Percentiles rank a stretch among this genome's conserved stretches.
Evolutionary conservation across 2,888 invertebrate species (phyloP).

Genomic region (Chironomus riparius): DNA sequence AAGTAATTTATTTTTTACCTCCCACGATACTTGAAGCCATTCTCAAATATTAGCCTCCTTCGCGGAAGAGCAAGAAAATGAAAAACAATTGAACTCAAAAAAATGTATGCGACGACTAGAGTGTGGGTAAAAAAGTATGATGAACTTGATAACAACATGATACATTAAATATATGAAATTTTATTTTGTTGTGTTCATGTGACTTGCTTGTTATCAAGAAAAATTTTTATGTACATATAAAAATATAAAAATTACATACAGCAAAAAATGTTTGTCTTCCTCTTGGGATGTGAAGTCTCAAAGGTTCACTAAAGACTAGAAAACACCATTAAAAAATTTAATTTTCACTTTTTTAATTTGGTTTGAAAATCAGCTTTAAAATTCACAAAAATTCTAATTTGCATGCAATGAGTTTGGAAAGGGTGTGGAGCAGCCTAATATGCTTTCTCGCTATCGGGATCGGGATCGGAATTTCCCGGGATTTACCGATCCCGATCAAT

Average conservation of each 20-base stretch:
- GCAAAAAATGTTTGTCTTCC: not conserved
- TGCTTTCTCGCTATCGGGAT: too few relatives aligned
- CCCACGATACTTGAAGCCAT: too few relatives aligned
- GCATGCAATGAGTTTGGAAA: too few relatives aligned
- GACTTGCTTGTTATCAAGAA: too few relatives aligned
- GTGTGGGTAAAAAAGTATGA: not conserved
- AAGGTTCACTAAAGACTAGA: not conserved
- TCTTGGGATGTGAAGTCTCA: not conserved
- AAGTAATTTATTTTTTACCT: too few relatives aligned
- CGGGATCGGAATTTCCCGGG: too few relatives aligned
- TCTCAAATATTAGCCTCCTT: too few relatives aligned
- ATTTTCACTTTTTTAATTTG: not conserved
- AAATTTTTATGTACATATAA: too few relatives aligned
- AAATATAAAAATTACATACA: not conserved
- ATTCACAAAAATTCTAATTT: too few relatives aligned
- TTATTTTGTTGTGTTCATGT: not conserved
- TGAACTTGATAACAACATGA: not conserved
- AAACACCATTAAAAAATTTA: not conserved
- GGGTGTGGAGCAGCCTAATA: too few relatives aligned
- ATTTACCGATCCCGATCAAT: too few relatives aligned
- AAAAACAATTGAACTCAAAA: not conserved
- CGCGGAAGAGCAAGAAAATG: not conserved
- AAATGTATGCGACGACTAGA: not conserved
- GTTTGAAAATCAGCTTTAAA: too few relatives aligned
- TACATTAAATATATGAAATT: not conserved